Evolutionary conservation across 2,888 invertebrate species (phyloP).

Genomic region (Plebejus anna): DNA sequence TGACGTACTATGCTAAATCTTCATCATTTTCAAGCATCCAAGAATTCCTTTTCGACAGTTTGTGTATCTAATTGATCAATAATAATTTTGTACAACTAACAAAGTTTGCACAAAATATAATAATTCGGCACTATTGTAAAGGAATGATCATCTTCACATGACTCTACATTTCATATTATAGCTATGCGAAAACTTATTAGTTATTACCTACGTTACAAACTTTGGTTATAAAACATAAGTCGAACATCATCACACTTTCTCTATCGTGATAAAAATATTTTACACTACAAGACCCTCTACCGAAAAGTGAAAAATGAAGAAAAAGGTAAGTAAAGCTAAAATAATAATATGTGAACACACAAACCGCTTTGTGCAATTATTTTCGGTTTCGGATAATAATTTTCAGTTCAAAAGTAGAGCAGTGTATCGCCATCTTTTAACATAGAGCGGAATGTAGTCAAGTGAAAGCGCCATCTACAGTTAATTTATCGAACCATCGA

Average conservation of each 20-base stretch:
- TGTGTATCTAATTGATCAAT: background rate
- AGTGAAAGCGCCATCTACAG: conserved; percentile 6
- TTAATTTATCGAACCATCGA: background rate
- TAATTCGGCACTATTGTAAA: too few species aligned
- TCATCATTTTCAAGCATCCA: too few species aligned
- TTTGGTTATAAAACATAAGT: background rate
- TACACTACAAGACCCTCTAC: too few species aligned
- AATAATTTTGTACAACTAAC: too few species aligned
- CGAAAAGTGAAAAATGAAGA: too few species aligned
- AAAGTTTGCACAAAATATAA: too few species aligned
- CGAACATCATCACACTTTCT: background rate
- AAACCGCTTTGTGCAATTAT: background rate
- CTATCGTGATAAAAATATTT: background rate
- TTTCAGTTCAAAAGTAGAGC: background rate
- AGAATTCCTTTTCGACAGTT: too few species aligned
- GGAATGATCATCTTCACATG: too few species aligned
- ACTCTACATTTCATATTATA: background rate
- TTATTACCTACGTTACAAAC: background rate
- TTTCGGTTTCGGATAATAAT: background rate
- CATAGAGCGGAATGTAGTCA: background rate
- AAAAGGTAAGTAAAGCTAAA: too few species aligned
- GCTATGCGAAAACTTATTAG: background rate
- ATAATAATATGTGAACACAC: too few species aligned
- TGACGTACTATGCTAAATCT: too few species aligned
- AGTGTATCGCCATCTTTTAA: conserved; percentile 7